Evolutionary conservation across 2,113 vertebrate genomes (phyloP), one percentile per base, ranked within the genome.

Genomic region (Indri indri): DNA sequence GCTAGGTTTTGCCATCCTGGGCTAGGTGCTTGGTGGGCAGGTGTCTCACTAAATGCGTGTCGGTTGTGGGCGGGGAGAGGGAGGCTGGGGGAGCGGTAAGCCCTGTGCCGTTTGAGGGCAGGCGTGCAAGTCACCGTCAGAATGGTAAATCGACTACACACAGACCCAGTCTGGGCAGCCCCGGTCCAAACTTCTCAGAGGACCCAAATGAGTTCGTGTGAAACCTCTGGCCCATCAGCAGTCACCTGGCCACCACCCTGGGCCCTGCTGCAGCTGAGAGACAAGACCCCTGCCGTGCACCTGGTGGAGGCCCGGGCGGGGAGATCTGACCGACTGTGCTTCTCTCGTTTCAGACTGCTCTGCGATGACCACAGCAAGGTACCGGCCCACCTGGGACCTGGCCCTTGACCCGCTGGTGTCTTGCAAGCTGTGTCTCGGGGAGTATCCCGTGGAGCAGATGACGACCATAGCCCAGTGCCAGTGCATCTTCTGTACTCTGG

Each of bases 401-500:
- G 99, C 99, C 87, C 98, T 99, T 85, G 99, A 99, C 97, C 99
- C 99, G 0, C 98, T 99, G 98, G 99, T 99, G 87, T 99, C 99
- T 73, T 99, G 99, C 98, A 99, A 99, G 98, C 99, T 99, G 97
- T 99, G 99, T 96, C 99, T 99, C 80, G 99, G 99, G 98, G 99
- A 99, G 99, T 99, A 99, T 95, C 99, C 99, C 0, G 98, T 99
- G 98, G 99, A 99, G 98, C 99, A 99, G 99, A 99, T 99, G 99
- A 99, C 99, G 80, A 99, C 99, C 93, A 99, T 99, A 96, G 98
- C 99, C 91, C 99, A 99, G 99, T 99, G 99, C 99, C 99, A 99
- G 98, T 99, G 99, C 98, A 99, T 99, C 98, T 99, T 99, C 99
- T 99, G 99, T 97, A 99, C 99, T 82, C 98, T 99, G 99, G 99